Conservation (phyloP, 2,888 invertebrate genomes). For the Nymphalis urticae region DNA sequence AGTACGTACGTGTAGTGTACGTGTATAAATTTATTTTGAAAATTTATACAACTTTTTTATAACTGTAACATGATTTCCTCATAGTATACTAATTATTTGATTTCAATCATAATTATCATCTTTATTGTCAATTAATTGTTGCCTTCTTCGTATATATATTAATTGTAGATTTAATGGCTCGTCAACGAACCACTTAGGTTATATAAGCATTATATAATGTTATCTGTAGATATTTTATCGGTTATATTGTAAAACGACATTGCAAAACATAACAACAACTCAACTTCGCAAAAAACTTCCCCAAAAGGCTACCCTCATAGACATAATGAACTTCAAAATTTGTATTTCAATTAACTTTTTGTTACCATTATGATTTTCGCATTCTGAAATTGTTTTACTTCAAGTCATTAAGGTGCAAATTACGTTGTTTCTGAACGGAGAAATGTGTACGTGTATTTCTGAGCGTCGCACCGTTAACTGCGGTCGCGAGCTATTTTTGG, state of each 20-base stretch:
- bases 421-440: conserved; percentile 63
- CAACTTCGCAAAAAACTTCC: too few relatives aligned
- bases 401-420: conserved; percentile 53
- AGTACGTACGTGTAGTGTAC: too few relatives aligned
- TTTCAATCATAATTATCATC: neutral
- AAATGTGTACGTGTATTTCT: conserved; percentile 63
- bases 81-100: neutral
- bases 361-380: conserved; percentile 10
- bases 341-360: conserved; percentile 26
- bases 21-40: too few relatives aligned
- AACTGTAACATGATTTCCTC: too few relatives aligned
- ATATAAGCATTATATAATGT: conserved; percentile 19
- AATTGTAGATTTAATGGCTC: conserved; percentile 18
- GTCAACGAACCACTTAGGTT: conserved; percentile 10
- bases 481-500: conserved; percentile 64
- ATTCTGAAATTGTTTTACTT: conserved; percentile 43
- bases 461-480: conserved; percentile 64
- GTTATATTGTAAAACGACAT: neutral
- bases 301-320: too few relatives aligned
- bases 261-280: neutral
- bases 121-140: neutral
- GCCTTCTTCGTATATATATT: conserved; percentile 18
- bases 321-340: conserved; percentile 2
- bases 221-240: conserved; percentile 11
- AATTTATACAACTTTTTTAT: too few relatives aligned